Base-by-base conservation (phyloP, 2,797 vertebrate species). In the Cryptoprocta ferox region DNA sequence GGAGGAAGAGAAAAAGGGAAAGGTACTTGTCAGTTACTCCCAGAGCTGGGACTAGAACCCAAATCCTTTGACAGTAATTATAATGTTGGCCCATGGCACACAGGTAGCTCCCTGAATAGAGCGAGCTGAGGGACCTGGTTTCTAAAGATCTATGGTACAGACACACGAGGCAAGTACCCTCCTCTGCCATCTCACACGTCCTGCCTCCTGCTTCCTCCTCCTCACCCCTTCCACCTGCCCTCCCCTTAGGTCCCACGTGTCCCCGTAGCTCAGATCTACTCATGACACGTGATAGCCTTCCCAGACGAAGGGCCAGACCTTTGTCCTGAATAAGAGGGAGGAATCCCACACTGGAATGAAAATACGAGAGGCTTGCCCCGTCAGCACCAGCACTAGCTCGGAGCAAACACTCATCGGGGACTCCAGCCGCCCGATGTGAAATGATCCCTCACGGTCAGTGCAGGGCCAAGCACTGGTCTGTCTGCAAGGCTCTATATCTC, bases 391-490 rank as follows among this genome's bases (percentile, higher is more conserved):
- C 78, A 5, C 0, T 0, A 59, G 24, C 21, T 12, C n/a, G 30
- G 35, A 53, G 28, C 42, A 14, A 35, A 53, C 32, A 16, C 15
- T 10, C 2, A 1, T 3, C 39, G 10, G 15, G 84, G 61, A 16
- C 21, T 14, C 82, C 7, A 6, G 35, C 30, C 0, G 28, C 48
- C 39, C 39, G 6, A 1, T 11, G 30, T 15, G 10, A 70, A 5
- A 12, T 6, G 2, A 30, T 21, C n/a, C 30, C 68, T 37, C 71
- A 3, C 18, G 0, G 37, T 30, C 9, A 12, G 4, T 12, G 3
- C 4, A 6, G 19, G 1, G 61, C 39, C 59, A 35, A 24, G 39
- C 8, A 1, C 0, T 4, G 9, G 5, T 21, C 21, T 53, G 0
- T 1, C 21, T 61, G 0, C 1, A 28, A 86, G 75, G 1, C 11